Base-by-base conservation (phyloP, 2,797 vertebrate species). In the Acipenser transmontanus region DNA sequence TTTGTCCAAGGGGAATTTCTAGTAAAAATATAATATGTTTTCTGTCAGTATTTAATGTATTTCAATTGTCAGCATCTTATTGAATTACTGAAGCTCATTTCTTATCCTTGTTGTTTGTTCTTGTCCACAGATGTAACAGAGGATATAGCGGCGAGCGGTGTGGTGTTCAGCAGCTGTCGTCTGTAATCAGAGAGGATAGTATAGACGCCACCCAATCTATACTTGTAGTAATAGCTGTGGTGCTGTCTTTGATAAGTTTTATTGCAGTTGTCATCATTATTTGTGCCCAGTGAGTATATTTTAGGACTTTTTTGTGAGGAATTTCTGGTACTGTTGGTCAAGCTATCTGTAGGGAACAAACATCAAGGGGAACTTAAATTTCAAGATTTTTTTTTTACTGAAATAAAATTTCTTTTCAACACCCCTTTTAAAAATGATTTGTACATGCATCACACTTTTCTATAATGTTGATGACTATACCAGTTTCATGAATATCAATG, bases 211-310 rank as follows among this genome's bases (percentile, higher is more conserved):
- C 83, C 10, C 89, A 90, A 79, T 85, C 71, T 1, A 77, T 84
- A 1, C 70, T 91, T 2, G 82, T 91, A 63, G 73, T 89, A 72
- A 82, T 89, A 1, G 87, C 88, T 0, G 81, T 90, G 8, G 80
- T 90, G 8, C 83, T 91, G 70, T 90, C 89, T 0, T 68, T 88
- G 77, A 82, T 91, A 79, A 91, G 90, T 74, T 91, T 88, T 68
- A 74, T 68, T 0, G 87, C 86, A 71, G 82, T 91, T 66, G 69
- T 91, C 59, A 82, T 91, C 68, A 87, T 91, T 83, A 77, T 84
- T 68, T 90, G 85, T 66, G 83, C 86, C 60, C 88, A 90, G 90
- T 91, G 71, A 85, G 89, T 88, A 34, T 34, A 34, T 34, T 34
- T 34, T 34, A 34, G 34, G 34, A 34, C 34, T 34, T 34, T 34